Evolutionary conservation across 1,140 invertebrate species (phyloP).

Genomic region (Apocrypta bakeri): DNA sequence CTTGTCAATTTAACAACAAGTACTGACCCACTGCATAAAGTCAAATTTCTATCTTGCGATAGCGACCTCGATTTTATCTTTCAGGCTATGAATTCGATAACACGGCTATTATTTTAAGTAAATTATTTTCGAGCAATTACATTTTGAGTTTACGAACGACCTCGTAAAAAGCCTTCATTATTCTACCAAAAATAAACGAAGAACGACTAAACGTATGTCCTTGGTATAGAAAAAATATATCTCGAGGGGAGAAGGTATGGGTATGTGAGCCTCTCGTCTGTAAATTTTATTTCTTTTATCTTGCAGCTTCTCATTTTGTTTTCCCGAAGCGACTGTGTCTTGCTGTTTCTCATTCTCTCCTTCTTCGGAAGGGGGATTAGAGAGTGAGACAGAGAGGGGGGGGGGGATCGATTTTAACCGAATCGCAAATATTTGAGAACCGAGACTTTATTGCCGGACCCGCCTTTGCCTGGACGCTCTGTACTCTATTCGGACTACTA

Average conservation of each 20-base stretch:
- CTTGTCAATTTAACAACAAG: not conserved
- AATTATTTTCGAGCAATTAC: no score
- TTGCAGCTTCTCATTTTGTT: not conserved
- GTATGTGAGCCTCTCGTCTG: not conserved
- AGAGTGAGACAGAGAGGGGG: not conserved
- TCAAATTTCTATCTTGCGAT: not conserved
- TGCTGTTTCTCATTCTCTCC: not conserved
- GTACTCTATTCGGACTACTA: constrained; percentile 27
- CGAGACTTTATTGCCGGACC: constrained; percentile 43
- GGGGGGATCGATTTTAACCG: constrained; percentile 44
- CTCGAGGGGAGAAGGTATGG: not conserved
- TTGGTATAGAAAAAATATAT: constrained; percentile 34
- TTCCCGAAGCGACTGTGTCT: not conserved
- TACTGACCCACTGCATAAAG: not conserved
- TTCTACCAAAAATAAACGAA: not conserved
- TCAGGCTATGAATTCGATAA: not conserved
- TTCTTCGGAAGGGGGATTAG: constrained; percentile 6
- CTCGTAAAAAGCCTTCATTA: not conserved
- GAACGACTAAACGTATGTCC: not conserved
- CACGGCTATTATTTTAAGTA: not conserved
- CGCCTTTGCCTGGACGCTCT: not conserved
- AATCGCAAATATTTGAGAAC: constrained; percentile 50
- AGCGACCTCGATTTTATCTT: not conserved
- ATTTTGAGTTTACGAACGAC: no score
- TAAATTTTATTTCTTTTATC: constrained; percentile 8